Evolutionary conservation across 2,797 vertebrate species (phyloP), one percentile per base, ranked within the genome.

Genomic region (Sciurus carolinensis): DNA sequence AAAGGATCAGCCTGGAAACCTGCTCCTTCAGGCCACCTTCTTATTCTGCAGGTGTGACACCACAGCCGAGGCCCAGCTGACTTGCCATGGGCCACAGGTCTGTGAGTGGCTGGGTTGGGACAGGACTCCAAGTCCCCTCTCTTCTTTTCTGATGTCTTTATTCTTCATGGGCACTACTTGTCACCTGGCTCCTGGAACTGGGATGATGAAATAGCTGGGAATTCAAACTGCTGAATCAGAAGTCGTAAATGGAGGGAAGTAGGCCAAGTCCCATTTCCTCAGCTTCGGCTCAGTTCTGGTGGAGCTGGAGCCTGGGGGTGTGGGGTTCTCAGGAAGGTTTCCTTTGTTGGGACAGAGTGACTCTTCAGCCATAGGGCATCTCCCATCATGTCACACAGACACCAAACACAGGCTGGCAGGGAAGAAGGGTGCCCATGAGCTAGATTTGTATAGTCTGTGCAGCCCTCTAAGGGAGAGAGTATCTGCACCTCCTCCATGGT

Each of bases 201-300:
- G 54, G 7, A 24, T 44, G 28, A 4, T 52, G 36, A 72, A 59
- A 67, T 0, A 20, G 24, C n/a, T n/a, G 50, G 36, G 69, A 36
- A 13, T 24, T 76, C 28, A 71, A 73, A 28, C 54, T n/a, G 57
- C 20, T 5, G 30, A 54, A 85, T 54, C 11, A 44, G 15, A 77
- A 69, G 62, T 26, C 47, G 26, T 24, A 33, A 5, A 66, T 10
- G 94, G 54, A 77, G 94, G 28, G 47, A 97, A 92, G 83, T 42
- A 88, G 64, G 59, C 82, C 93, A 95, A 91, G 20, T 12, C 0
- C 28, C 91, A 88, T 54, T 93, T 97, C 36, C 59, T 88, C 20
- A 87, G 85, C 90, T 88, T 86, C 47, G 54, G 62, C 36, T 81
- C 76, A 30, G 95, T 90, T 96, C 52, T 86, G 81, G 77, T 81